Conservation (phyloP, 2,888 invertebrate species). For the Monopis laevigella region DNA sequence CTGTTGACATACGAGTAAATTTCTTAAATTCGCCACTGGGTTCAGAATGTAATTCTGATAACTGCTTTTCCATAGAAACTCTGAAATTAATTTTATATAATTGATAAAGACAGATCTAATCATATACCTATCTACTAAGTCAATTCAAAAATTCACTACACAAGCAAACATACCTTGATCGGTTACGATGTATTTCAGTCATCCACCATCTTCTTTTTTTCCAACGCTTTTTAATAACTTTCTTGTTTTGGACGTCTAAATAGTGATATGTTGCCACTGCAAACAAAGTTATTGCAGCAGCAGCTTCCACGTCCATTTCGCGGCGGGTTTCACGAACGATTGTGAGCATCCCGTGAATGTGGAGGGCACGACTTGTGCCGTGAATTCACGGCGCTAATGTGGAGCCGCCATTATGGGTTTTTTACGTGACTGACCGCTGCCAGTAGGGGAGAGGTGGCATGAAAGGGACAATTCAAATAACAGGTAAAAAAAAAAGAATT, state of each 20-base stretch:
- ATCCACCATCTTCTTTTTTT: background rate
- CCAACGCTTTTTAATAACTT: background rate
- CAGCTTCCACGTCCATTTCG: slow-evolving; percentile 14
- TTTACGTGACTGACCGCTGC: no score
- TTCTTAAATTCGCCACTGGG: no score
- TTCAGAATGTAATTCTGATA: no score
- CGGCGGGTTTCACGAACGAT: slow-evolving; percentile 13
- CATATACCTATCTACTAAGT: no score
- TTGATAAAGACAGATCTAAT: no score
- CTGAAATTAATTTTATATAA: no score
- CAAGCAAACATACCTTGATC: no score
- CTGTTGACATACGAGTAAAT: no score
- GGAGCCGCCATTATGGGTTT: background rate
- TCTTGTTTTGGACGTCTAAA: background rate
- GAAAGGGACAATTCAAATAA: no score
- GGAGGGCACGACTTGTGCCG: slow-evolving; percentile 14
- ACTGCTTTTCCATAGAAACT: no score
- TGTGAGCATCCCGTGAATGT: slow-evolving; percentile 14
- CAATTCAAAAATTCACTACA: no score
- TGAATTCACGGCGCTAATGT: slow-evolving; percentile 10
- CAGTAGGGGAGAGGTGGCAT: slow-evolving; percentile 7
- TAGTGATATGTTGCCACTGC: slow-evolving; percentile 13
- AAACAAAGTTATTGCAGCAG: slow-evolving; percentile 14
- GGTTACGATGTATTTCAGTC: no score
- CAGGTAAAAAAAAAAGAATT: slow-evolving; percentile 12